Base-by-base conservation (phyloP, 2,113 vertebrate species). In the Dicentrarchus labrax region DNA sequence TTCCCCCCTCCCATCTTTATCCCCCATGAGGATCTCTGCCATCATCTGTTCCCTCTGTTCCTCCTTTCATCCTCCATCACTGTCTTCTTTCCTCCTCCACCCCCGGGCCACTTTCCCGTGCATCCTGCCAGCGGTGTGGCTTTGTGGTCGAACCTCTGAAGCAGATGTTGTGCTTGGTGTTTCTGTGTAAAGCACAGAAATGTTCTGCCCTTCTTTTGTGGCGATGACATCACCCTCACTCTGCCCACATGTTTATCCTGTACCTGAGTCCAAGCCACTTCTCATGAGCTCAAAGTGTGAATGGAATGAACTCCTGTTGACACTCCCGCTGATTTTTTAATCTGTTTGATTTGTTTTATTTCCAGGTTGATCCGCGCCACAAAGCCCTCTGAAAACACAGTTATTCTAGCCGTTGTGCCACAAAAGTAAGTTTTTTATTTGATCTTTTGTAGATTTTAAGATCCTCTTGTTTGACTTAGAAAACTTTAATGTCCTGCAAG, bases 341-440 rank as follows among this genome's bases (percentile, higher is more conserved):
- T 80, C 54, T 21, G 2, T 17, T 57, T 57, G 0, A 4, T 78
- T 71, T 72, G 16, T 76, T 80, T 85, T 8, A 8, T 70, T 70
- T 88, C n/a, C 92, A 99, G 98, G 90, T 96, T 96, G 83, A 97
- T 99, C 91, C 97, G 96, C 79, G 96, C 96, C 80, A 97, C 96
- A 36, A 97, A 97, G 73, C 95, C 95, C 54, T 96, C 97, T 0
- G 97, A 98, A 93, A 97, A 97, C 84, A 95, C 97, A 8, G 96
- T 98, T 62, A 96, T 99, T 83, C 94, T 99, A 1, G 97, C 96
- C 16, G 96, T 99, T 8, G 94, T 98, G 86, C 95, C 97, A 74
- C 95, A 90, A 83, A 92, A 5, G 98, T 99, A 95, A 96, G 97
- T 95, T 39, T 41, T 30, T 30, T 6, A 36, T 43, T 57, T 72